These are phyloP conservation scores for Cancer borealis DNA, from an alignment of 2,888 invertebrate species.

Conservation along the genomic window DNA sequence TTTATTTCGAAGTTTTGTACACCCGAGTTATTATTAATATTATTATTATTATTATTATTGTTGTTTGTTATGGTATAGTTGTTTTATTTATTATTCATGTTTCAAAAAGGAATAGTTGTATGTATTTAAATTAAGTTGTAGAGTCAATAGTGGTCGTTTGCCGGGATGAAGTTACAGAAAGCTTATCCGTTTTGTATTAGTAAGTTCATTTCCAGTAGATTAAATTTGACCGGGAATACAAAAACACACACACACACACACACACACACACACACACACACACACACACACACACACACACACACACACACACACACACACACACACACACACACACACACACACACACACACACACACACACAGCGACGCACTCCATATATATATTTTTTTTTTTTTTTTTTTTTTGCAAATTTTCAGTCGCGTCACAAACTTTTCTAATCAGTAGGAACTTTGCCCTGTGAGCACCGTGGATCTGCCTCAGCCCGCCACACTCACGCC, in stretches of 20 bases:
- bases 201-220: background rate
- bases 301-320: conserved; percentile 2
- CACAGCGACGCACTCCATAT: background rate
- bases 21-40: background rate
- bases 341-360: background rate
- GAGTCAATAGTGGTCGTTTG: background rate
- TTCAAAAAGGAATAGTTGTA: background rate
- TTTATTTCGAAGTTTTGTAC: background rate
- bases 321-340: conserved; percentile 11
- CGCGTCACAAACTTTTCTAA: conserved; percentile 29
- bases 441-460: conserved; percentile 13
- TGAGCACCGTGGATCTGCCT: background rate
- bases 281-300: conserved; percentile 30
- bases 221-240: background rate
- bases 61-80: background rate
- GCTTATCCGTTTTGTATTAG: background rate
- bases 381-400: background rate
- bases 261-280: background rate
- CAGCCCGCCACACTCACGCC: background rate
- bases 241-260: background rate
- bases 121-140: background rate
- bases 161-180: background rate
- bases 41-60: background rate
- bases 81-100: background rate
- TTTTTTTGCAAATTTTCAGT: background rate